Percentiles rank a stretch among this genome's conserved stretches.
Conservation (phyloP, 2,888 invertebrate species). For the Pyrochroa serraticornis region DNA sequence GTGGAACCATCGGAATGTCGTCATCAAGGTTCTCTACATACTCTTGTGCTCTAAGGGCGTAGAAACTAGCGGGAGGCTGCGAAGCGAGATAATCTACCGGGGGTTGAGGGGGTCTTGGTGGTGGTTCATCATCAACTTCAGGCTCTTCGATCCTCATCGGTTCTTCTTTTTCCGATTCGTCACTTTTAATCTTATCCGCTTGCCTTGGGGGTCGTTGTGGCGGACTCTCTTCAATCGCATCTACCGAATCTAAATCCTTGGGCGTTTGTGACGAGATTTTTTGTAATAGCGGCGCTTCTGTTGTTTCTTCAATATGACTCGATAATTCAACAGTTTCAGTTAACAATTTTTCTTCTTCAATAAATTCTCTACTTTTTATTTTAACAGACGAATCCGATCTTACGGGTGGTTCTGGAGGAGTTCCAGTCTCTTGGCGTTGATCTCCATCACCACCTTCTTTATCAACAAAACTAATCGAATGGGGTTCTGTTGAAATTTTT, state of each 20-base stretch:
- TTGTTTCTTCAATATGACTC: too few relatives aligned
- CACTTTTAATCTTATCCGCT: conserved; percentile 50
- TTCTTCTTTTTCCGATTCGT: conserved; percentile 53
- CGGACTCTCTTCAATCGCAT: neutral
- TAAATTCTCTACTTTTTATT: too few relatives aligned
- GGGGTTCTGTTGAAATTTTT: too few relatives aligned
- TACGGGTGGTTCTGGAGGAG: conserved; percentile 21
- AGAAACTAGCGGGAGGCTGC: conserved; percentile 56
- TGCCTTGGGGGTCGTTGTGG: conserved; percentile 26
- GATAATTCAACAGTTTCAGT: too few relatives aligned
- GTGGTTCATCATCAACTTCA: conserved; percentile 50
- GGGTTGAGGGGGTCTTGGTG: conserved; percentile 57
- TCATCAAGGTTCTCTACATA: conserved; percentile 49
- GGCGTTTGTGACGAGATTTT: too few relatives aligned
- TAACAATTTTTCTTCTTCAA: too few relatives aligned
- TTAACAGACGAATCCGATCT: conserved; percentile 7
- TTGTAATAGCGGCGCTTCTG: too few relatives aligned
- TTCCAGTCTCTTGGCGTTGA: neutral
- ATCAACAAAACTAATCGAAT: too few relatives aligned
- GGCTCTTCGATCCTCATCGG: conserved; percentile 37
- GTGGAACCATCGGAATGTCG: conserved; percentile 56
- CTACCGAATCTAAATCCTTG: too few relatives aligned
- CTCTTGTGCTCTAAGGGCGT: conserved; percentile 51
- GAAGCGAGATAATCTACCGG: conserved; percentile 50
- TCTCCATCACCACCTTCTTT: too few relatives aligned